These are phyloP conservation scores for Cebus imitator DNA, from an alignment of 2,113 vertebrate genomes.

Conservation along the genomic window DNA sequence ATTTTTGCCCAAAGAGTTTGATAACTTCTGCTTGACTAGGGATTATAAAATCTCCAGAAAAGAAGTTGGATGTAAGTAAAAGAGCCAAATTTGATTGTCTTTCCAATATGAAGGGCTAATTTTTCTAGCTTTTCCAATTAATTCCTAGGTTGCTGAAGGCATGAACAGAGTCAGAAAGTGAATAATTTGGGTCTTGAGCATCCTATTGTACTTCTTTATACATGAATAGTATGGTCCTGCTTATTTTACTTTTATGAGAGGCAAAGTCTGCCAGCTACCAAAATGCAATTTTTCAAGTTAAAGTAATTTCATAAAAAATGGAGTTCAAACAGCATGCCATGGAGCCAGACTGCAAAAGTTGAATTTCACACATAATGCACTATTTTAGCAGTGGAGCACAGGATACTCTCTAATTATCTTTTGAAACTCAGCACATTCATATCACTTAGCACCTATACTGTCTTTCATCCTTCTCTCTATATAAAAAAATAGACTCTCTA, in stretches of 20 bases:
- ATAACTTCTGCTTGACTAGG: not conserved
- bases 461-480: not conserved
- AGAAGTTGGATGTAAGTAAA: not conserved
- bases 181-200: not conserved
- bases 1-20: not conserved
- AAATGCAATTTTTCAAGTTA: not conserved
- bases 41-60: not conserved
- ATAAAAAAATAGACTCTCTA: not conserved
- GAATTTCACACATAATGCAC: not conserved
- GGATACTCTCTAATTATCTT: not conserved
- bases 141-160: too few relatives aligned
- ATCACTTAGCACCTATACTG: not conserved
- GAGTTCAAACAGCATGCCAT: not conserved
- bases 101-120: not conserved
- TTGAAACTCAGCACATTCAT: not conserved
- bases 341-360: not conserved
- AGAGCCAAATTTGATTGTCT: not conserved
- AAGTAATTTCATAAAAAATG: not conserved
- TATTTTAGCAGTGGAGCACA: not conserved
- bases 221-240: not conserved
- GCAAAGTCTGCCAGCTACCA: not conserved
- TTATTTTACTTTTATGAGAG: slow-evolving; percentile 3
- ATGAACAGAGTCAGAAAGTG: not conserved
- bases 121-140: not conserved
- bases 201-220: not conserved